Percentiles rank a stretch among this genome's conserved stretches.
phyloP scores from a whole-genome alignment of 2,797 vertebrate species.

The Menidia menidia region DNA sequence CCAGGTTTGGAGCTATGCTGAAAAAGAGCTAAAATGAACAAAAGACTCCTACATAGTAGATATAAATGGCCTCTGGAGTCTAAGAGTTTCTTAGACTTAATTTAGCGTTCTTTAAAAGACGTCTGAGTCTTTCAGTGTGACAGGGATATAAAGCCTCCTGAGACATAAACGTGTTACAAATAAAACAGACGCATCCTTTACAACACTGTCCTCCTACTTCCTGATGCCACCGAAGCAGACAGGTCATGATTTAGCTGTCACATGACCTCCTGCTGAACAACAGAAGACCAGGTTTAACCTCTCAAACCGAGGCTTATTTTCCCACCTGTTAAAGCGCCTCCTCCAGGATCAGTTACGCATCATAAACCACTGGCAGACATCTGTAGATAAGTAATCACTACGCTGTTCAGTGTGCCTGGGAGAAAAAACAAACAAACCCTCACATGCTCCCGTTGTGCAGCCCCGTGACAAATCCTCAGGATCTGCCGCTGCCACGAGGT shows the following conservation, averaged over 20 bases:
- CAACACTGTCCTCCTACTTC: not conserved
- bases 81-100: no score
- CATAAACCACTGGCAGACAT: slow-evolving; percentile 12
- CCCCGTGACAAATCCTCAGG: not conserved
- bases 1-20: no score
- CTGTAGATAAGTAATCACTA: slow-evolving; percentile 9
- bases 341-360: slow-evolving; percentile 10
- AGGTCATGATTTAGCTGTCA: not conserved
- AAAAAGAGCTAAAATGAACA: no score
- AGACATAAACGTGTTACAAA: not conserved
- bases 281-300: slow-evolving; percentile 2
- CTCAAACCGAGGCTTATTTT: not conserved
- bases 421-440: not conserved
- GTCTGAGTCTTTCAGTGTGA: not conserved
- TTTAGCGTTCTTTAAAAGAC: no score
- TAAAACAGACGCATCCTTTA: not conserved
- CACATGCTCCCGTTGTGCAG: not conserved
- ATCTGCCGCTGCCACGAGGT: not conserved
- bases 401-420: not conserved
- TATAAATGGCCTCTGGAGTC: no score
- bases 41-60: no score
- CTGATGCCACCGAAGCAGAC: slow-evolving; percentile 3
- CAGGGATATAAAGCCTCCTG: not conserved
- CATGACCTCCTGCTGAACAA: not conserved
- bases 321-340: slow-evolving; percentile 9